Percentiles rank a stretch among this genome's conserved stretches.
Conservation (phyloP, 2,797 vertebrate species). For the Tapirus indicus region DNA sequence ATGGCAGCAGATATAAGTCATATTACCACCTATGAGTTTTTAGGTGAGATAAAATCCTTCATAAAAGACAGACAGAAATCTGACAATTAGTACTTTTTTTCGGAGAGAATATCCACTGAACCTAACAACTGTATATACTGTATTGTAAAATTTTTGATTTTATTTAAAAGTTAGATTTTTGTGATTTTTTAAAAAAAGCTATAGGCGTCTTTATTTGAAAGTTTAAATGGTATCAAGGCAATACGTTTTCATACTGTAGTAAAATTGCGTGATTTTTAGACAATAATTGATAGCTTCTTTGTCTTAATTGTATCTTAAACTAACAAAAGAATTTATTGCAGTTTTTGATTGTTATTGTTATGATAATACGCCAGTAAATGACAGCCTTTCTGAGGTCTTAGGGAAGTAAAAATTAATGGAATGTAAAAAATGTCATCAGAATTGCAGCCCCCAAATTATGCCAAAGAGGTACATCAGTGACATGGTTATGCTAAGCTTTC, state of each 20-base stretch:
- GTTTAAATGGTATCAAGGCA: background rate
- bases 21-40: background rate
- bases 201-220: background rate
- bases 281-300: background rate
- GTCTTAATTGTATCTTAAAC: background rate
- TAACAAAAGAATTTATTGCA: background rate
- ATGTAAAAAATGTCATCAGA: background rate
- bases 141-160: background rate
- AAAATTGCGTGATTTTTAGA: conserved; percentile 11
- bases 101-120: background rate
- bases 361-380: background rate
- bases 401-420: background rate
- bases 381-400: background rate
- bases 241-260: background rate
- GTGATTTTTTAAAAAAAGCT: background rate
- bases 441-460: background rate
- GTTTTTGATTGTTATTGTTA: background rate
- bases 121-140: background rate
- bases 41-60: background rate
- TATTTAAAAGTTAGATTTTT: background rate
- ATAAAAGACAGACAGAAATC: background rate
- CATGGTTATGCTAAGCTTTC: background rate
- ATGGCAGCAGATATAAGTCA: background rate
- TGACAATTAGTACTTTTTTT: background rate
- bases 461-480: background rate